phyloP scores from a whole-genome alignment of 2,797 vertebrate species.

The Tauraco hartlaubi region DNA sequence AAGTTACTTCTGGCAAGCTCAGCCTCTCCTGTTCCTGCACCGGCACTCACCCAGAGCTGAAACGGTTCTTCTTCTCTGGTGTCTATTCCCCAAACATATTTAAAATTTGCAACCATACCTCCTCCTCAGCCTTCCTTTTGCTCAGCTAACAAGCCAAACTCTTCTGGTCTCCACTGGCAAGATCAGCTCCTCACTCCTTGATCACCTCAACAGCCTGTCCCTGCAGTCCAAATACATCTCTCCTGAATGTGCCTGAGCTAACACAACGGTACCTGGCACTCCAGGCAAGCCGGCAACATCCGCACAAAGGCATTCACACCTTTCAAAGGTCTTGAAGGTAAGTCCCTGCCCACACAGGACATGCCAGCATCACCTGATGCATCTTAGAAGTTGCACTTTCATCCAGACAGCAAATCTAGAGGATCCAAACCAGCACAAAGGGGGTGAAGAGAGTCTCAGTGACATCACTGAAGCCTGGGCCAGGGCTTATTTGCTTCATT shows the following conservation, averaged over 20 bases:
- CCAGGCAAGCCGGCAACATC: not conserved
- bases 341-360: not conserved
- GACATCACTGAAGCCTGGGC: not conserved
- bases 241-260: not conserved
- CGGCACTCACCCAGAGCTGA: not conserved
- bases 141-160: not conserved
- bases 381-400: not conserved
- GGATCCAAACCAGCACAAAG: not conserved
- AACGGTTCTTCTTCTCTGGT: not conserved
- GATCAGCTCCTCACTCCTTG: not conserved
- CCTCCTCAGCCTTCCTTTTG: not conserved
- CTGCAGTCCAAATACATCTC: not conserved
- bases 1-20: not conserved
- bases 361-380: not conserved
- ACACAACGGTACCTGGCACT: not conserved
- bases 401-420: not conserved
- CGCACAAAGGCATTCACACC: not conserved
- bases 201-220: not conserved
- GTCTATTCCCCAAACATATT: not conserved
- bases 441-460: not conserved
- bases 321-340: not conserved
- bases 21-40: not conserved
- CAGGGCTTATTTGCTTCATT: conserved; percentile 16
- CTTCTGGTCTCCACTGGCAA: not conserved
- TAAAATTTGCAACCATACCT: not conserved